Evolutionary conservation across 2,113 vertebrate species (phyloP).

Genomic region (Rhinoderma darwinii): DNA sequence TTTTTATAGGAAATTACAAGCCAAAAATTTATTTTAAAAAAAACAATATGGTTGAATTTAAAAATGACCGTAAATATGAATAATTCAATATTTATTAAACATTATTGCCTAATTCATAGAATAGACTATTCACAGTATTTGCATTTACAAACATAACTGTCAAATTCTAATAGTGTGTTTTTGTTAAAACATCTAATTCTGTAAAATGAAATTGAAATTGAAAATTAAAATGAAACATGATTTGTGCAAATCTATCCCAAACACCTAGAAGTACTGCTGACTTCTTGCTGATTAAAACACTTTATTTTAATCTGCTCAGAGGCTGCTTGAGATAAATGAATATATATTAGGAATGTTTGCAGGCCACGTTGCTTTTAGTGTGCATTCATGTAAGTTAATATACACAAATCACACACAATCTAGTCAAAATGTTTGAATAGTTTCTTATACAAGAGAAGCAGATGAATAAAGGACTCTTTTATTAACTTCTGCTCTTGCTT

Average conservation of each 20-base stretch:
- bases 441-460: constrained; percentile 40
- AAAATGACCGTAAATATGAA: background rate
- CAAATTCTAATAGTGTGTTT: background rate
- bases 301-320: constrained; percentile 24
- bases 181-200: background rate
- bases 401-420: constrained; percentile 58
- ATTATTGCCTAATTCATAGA: background rate
- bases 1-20: background rate
- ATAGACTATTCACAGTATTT: background rate
- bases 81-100: background rate
- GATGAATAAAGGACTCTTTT: constrained; percentile 50
- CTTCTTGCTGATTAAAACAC: constrained; percentile 15
- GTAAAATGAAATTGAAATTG: background rate
- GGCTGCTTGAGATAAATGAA: constrained; percentile 32
- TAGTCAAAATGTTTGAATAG: constrained; percentile 52
- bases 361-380: constrained; percentile 32
- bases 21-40: background rate
- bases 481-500: constrained; percentile 56
- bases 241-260: background rate
- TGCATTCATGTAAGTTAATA: constrained; percentile 53
- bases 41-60: background rate
- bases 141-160: background rate
- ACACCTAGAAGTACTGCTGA: background rate
- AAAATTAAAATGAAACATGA: background rate
- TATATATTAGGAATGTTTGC: constrained; percentile 33